These are phyloP conservation scores for Orthosia gothica DNA, from an alignment of 2,888 invertebrate genomes.

Conservation along the genomic window DNA sequence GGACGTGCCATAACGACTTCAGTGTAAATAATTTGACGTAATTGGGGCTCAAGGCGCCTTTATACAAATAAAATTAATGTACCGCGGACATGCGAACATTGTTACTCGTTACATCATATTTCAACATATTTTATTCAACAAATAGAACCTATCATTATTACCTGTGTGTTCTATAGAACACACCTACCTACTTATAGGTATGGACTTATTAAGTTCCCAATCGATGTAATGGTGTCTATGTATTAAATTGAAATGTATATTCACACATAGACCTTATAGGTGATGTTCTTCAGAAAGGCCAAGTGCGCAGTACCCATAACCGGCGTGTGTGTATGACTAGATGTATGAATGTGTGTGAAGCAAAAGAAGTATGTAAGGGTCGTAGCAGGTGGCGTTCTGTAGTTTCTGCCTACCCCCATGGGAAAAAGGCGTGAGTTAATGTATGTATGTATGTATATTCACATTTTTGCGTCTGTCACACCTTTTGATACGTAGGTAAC, in stretches of 20 bases:
- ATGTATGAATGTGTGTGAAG: too few relatives aligned
- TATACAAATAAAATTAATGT: conserved; percentile 50
- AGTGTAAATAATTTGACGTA: conserved; percentile 50
- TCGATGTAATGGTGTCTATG: background rate
- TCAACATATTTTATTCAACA: conserved; percentile 17
- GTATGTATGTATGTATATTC: too few relatives aligned
- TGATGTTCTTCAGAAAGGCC: too few relatives aligned
- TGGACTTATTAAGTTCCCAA: conserved; percentile 9
- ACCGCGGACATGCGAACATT: conserved; percentile 50
- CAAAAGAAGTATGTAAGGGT: too few relatives aligned
- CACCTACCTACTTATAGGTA: background rate
- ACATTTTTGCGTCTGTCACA: background rate
- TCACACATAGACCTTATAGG: too few relatives aligned
- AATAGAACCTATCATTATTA: background rate
- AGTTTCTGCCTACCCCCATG: too few relatives aligned
- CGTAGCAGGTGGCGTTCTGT: too few relatives aligned
- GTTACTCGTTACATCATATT: conserved; percentile 30
- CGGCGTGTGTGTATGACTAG: too few relatives aligned
- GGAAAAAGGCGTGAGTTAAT: too few relatives aligned
- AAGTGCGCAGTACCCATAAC: too few relatives aligned
- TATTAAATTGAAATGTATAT: background rate
- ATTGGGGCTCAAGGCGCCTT: conserved; percentile 45
- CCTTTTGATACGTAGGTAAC: background rate
- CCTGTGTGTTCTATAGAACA: background rate
- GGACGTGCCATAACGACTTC: conserved; percentile 27